Evolutionary conservation across 53 echinoderm and acorn worm species (phyloP), one percentile per base, ranked within the genome.

Genomic region (Mesocentrotus franciscanus): DNA sequence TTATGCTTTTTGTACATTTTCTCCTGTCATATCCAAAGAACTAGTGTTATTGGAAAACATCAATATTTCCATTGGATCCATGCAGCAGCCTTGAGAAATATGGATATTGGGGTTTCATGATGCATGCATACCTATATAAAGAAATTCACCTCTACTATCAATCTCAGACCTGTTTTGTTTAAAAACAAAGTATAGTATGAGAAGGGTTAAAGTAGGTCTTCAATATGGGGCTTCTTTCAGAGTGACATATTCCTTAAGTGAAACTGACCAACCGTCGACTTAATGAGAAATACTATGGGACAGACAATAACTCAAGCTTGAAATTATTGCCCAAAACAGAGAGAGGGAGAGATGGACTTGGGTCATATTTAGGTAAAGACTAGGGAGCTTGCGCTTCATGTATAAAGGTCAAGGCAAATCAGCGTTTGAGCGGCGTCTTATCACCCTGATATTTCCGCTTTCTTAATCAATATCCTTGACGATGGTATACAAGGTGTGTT

Each of bases 321-420:
- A 91, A 91, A 91, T 64, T 91, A 91, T 66, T 91, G 91, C 66
- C 91, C 64, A 91, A 9, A 22, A 62, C 66, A 66, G 90, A 90
- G 60, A 90, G 33, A 29, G 14, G 75, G 9, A 75, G 75, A 75
- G 75, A 75, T 12, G 30, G 75, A 29, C 87, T 87, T 59, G 58
- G 87, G 87, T 87, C 87, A 87, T 87, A 87, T 87, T 87, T 87
- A 87, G n/a, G n/a, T n/a, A n/a, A 12, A 87, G 87, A 87, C n/a
- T 18, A 87, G 58, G 57, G 20, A 87, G 58, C 81, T 6, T 18
- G 64, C 64, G 32, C 75, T 87, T 22, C n/a, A 12, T 58, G 29
- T 3, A 57, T n/a, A 58, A 87, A 87, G 87, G 87, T 87, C 87
- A 87, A 87, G 87, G 87, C 26, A 87, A 87, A 58, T 87, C 57